Conservation (phyloP, 2,113 vertebrate species). For the Ammodytes marinus region DNA sequence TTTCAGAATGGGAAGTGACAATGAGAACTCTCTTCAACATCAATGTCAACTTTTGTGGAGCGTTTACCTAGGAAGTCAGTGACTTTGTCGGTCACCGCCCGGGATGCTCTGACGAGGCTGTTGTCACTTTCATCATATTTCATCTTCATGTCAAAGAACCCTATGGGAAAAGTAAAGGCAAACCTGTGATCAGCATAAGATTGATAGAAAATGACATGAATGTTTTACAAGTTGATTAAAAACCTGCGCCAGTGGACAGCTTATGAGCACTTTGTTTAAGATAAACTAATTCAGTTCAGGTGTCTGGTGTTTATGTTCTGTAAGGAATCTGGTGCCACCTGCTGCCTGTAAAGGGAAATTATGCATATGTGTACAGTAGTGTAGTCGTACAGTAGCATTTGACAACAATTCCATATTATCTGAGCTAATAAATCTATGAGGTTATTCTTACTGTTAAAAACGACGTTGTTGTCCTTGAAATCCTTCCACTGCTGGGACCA, state of each 20-base stretch:
- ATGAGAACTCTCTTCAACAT: not conserved
- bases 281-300: not conserved
- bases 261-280: not conserved
- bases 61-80: conserved; percentile 90
- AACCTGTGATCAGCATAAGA: not conserved
- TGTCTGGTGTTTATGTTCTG: not conserved
- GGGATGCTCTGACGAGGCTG: conserved; percentile 89
- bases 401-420: not conserved
- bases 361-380: not conserved
- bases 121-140: conserved; percentile 98
- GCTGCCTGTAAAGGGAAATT: conserved; percentile 50
- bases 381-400: not conserved
- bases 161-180: conserved; percentile 72
- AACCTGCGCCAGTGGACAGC: not conserved
- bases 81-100: conserved; percentile 92
- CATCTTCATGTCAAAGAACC: conserved; percentile 99
- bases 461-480: conserved; percentile 96
- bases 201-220: not conserved
- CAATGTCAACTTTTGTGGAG: not conserved
- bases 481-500: conserved; percentile 99
- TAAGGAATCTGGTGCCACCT: conserved; percentile 60
- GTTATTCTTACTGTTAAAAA: conserved; percentile 92
- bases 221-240: not conserved
- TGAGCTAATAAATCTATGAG: not conserved
- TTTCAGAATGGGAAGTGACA: not conserved